Evolutionary conservation across 2,888 invertebrate genomes (phyloP).

Genomic region (Lysandra coridon): DNA sequence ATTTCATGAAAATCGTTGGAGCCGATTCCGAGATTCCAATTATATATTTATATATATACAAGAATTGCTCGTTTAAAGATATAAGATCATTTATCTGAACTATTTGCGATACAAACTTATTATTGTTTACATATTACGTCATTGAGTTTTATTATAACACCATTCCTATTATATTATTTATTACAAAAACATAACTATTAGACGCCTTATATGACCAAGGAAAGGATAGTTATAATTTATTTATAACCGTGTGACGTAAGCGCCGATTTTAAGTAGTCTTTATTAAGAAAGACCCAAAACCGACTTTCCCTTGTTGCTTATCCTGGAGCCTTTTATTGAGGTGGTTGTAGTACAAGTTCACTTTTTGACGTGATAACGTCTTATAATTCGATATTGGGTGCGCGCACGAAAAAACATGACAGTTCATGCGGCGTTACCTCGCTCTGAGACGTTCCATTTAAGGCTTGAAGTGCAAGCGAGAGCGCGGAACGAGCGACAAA

Average conservation of each 20-base stretch:
- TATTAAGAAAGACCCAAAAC: conserved; percentile 17
- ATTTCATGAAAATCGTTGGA: too few species aligned
- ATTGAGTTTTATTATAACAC: not conserved
- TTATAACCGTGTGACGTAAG: conserved; percentile 10
- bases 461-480: too few species aligned
- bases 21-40: too few species aligned
- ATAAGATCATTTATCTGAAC: not conserved
- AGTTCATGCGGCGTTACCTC: too few species aligned
- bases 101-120: not conserved
- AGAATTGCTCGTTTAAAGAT: too few species aligned
- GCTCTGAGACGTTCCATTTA: too few species aligned
- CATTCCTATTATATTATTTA: not conserved
- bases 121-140: not conserved
- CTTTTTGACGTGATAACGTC: not conserved
- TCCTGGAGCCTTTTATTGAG: not conserved
- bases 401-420: too few species aligned
- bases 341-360: not conserved
- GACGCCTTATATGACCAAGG: not conserved
- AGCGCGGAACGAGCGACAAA: too few species aligned
- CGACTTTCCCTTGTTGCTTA: conserved; percentile 31
- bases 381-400: too few species aligned
- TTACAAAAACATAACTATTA: not conserved
- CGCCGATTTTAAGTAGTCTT: not conserved
- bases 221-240: not conserved
- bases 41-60: too few species aligned